phyloP scores from a whole-genome alignment of 2,888 invertebrate genomes.

The Scaptomyza parva region DNA sequence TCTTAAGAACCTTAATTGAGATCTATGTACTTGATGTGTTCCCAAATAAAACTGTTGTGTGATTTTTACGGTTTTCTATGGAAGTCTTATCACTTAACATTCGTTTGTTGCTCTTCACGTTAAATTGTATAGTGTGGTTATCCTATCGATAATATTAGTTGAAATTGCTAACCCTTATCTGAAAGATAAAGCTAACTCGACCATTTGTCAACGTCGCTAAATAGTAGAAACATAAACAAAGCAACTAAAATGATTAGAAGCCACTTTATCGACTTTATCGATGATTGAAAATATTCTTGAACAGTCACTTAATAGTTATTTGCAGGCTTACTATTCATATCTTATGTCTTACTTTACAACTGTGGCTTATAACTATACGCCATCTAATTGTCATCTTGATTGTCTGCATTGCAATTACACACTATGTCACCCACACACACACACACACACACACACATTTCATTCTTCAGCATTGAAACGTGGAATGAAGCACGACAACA shows the following conservation, averaged over 20 bases:
- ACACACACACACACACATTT: not conserved
- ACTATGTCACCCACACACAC: not conserved
- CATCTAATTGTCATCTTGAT: slow-evolving; percentile 15
- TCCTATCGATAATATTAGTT: too few relatives aligned
- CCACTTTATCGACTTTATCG: too few relatives aligned
- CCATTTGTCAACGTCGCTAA: too few relatives aligned
- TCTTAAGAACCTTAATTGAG: not conserved
- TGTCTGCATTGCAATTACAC: slow-evolving; percentile 51
- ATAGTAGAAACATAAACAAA: too few relatives aligned
- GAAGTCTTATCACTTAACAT: too few relatives aligned
- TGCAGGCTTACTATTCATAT: slow-evolving; percentile 2
- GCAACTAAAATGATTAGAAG: too few relatives aligned
- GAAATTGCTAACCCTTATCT: too few relatives aligned
- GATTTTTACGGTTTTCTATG: not conserved
- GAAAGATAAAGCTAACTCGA: too few relatives aligned
- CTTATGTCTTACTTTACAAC: slow-evolving; percentile 3
- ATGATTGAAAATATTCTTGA: too few relatives aligned
- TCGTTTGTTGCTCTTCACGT: too few relatives aligned
- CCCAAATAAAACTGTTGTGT: not conserved
- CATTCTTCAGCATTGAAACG: slow-evolving; percentile 21
- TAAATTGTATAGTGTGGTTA: too few relatives aligned
- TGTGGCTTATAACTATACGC: not conserved
- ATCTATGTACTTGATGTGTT: not conserved
- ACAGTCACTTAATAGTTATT: too few relatives aligned
- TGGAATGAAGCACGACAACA: slow-evolving; percentile 29